phyloP scores from a whole-genome alignment of 1,140 invertebrate species.

The Macrosteles quadrilineatus region DNA sequence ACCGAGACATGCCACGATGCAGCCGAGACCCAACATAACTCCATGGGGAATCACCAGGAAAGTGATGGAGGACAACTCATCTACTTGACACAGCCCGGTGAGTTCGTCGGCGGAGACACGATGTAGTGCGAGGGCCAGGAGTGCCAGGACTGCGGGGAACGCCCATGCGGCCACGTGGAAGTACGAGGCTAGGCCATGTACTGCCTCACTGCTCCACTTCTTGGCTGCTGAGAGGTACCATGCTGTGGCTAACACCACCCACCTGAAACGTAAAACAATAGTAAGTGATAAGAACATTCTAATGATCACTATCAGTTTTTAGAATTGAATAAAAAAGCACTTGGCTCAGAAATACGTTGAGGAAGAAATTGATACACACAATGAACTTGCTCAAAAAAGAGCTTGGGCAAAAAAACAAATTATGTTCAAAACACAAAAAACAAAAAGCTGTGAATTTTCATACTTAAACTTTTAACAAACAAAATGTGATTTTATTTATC shows the following conservation, averaged over 20 bases:
- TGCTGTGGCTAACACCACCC: conserved; percentile 77
- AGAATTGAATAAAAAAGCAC: too few relatives aligned
- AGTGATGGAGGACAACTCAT: conserved; percentile 53
- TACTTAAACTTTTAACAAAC: too few relatives aligned
- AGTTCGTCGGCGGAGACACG: conserved; percentile 84
- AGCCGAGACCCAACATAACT: conserved; percentile 57
- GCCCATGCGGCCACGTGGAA: conserved; percentile 86
- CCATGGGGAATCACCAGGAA: conserved; percentile 73
- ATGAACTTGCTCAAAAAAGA: too few relatives aligned
- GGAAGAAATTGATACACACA: too few relatives aligned
- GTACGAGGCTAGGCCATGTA: conserved; percentile 72
- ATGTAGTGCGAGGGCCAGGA: conserved; percentile 82
- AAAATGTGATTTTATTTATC: too few relatives aligned
- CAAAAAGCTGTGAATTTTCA: too few relatives aligned
- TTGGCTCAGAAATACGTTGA: too few relatives aligned
- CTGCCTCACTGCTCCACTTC: conserved; percentile 86
- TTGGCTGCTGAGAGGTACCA: conserved; percentile 85
- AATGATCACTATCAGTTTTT: too few relatives aligned
- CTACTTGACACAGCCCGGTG: conserved; percentile 61
- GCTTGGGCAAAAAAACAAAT: too few relatives aligned
- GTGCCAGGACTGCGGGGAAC: conserved; percentile 79
- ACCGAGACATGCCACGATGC: conserved; percentile 61
- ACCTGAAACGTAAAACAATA: conserved; percentile 50
- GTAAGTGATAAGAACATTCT: too few relatives aligned
- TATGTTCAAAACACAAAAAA: too few relatives aligned